Conservation (phyloP, 2,797 vertebrate genomes). For the Peromyscus eremicus region DNA sequence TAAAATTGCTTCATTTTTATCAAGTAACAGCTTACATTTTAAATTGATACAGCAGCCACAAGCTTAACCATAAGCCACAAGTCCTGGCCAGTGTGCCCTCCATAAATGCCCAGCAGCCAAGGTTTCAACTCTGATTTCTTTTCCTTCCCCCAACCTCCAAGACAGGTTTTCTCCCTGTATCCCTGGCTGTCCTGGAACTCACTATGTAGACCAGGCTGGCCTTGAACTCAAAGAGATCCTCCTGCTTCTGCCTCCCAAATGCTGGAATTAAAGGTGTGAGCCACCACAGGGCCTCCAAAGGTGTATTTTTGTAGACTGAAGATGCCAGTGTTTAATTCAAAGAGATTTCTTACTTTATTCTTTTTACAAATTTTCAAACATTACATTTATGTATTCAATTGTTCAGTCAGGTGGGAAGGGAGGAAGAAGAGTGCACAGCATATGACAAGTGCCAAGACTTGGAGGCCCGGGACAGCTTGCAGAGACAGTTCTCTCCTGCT, state of each 20-base stretch:
- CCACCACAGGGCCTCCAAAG: background rate
- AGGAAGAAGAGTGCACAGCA: background rate
- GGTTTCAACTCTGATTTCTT: constrained; percentile 40
- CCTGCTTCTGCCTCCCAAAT: background rate
- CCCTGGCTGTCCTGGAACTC: background rate
- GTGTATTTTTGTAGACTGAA: background rate
- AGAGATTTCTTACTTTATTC: background rate
- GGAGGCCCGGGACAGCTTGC: background rate
- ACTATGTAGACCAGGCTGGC: background rate
- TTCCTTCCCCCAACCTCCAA: background rate
- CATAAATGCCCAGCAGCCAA: background rate
- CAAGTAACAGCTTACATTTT: constrained; percentile 22
- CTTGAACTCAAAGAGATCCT: background rate
- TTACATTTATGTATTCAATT: background rate
- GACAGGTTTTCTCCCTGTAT: background rate
- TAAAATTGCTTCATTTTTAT: constrained; percentile 30
- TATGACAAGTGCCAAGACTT: background rate
- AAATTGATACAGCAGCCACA: background rate
- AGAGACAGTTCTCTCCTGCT: background rate
- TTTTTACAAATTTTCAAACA: background rate
- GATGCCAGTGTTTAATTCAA: background rate
- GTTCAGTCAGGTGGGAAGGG: background rate
- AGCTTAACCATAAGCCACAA: background rate
- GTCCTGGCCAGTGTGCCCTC: background rate
- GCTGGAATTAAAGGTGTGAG: background rate